A percentile compares a stretch with the other conserved stretches of the same genome.
Conservation (phyloP, 2,797 vertebrate species). For the Anguilla megastoma region DNA sequence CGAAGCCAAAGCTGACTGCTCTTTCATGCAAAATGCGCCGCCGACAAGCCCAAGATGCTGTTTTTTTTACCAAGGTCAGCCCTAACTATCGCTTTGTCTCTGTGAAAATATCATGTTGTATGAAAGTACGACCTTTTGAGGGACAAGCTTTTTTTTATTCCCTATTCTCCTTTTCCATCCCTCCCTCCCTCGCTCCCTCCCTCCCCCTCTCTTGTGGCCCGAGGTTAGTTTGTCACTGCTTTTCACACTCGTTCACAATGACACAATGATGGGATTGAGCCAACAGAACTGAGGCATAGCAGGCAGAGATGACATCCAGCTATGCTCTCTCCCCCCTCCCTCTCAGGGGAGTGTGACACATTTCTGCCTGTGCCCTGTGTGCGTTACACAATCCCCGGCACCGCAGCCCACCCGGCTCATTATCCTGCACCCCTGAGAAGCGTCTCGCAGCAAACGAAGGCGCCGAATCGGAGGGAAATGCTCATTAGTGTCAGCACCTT, state of each 20-base stretch:
- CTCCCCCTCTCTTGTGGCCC: conserved; percentile 56
- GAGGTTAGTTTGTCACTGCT: conserved; percentile 70
- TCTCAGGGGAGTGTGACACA: conserved; percentile 37
- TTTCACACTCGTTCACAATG: conserved; percentile 67
- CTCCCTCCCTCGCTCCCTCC: conserved; percentile 55
- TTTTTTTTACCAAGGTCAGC: conserved; percentile 62
- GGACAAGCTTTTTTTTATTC: conserved; percentile 36
- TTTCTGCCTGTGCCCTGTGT: conserved; percentile 54
- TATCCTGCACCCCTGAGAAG: conserved; percentile 67
- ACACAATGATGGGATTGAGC: conserved; percentile 68
- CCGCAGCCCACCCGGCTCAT: conserved; percentile 67
- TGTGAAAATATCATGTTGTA: conserved; percentile 52
- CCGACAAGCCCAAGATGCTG: conserved; percentile 54
- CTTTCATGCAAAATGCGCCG: conserved; percentile 59
- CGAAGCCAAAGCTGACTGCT: conserved; percentile 46
- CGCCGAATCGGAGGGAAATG: conserved; percentile 60
- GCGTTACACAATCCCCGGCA: conserved; percentile 68
- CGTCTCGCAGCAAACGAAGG: conserved; percentile 66
- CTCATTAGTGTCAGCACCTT: conserved; percentile 72
- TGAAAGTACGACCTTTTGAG: conserved; percentile 66
- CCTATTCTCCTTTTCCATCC: conserved; percentile 28
- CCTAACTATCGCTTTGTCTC: conserved; percentile 50
- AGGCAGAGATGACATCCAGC: conserved; percentile 60
- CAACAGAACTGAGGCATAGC: conserved; percentile 61
- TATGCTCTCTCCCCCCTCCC: conserved; percentile 28